These are phyloP conservation scores for Malacosoma neustria DNA, from an alignment of 2,888 invertebrate genomes.

Conservation along the genomic window DNA sequence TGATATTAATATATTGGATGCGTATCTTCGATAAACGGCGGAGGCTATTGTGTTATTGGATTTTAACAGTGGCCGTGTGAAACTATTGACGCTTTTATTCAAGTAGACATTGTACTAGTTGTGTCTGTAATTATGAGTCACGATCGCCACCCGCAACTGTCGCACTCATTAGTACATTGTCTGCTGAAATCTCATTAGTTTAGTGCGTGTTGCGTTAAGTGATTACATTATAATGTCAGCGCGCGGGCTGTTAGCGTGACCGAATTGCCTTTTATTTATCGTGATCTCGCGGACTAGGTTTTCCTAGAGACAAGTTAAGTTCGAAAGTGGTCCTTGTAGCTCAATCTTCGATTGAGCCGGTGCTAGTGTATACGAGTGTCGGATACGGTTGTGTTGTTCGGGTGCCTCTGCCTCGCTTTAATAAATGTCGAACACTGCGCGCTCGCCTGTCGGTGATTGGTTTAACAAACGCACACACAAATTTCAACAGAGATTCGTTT, in stretches of 20 bases:
- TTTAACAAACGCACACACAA: slow-evolving; percentile 53
- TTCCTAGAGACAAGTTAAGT: slow-evolving; percentile 33
- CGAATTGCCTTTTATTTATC: slow-evolving; percentile 46
- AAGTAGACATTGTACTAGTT: slow-evolving; percentile 45
- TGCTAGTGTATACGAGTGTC: slow-evolving; percentile 35
- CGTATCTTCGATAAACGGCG: neutral
- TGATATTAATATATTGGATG: slow-evolving; percentile 1
- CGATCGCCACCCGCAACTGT: slow-evolving; percentile 43
- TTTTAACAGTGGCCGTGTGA: slow-evolving; percentile 13
- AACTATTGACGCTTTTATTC: slow-evolving; percentile 26
- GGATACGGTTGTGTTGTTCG: slow-evolving; percentile 27
- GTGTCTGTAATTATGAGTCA: slow-evolving; percentile 61
- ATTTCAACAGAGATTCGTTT: slow-evolving; percentile 49
- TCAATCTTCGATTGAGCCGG: slow-evolving; percentile 23
- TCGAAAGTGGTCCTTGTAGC: slow-evolving; percentile 42
- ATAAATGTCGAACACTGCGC: slow-evolving; percentile 54
- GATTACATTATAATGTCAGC: slow-evolving; percentile 62
- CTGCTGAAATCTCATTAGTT: slow-evolving; percentile 67
- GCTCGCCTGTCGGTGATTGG: slow-evolving; percentile 58
- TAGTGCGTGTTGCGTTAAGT: slow-evolving; percentile 65
- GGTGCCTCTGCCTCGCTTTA: slow-evolving; percentile 27
- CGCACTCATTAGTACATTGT: slow-evolving; percentile 59
- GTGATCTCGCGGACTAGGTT: slow-evolving; percentile 32
- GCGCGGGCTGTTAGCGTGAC: slow-evolving; percentile 38
- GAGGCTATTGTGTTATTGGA: neutral